Evolutionary conservation across 1,140 invertebrate species (phyloP).

Genomic region (Delia radicum): DNA sequence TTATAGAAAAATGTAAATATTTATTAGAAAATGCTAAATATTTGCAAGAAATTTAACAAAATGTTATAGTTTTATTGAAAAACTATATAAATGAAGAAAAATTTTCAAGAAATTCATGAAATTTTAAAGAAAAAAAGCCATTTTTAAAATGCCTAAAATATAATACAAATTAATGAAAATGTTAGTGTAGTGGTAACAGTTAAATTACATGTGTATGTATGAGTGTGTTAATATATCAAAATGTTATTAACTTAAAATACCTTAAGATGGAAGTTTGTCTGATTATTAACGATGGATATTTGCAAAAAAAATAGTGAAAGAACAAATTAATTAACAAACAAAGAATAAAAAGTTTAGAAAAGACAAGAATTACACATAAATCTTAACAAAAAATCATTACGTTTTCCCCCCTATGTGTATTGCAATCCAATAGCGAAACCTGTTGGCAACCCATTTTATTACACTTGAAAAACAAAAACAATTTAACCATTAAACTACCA

Average conservation of each 20-base stretch:
- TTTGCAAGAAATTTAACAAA: not conserved
- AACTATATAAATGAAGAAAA: not conserved
- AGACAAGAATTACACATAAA: not conserved
- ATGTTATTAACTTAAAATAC: not conserved
- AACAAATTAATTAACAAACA: not conserved
- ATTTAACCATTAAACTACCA: not conserved
- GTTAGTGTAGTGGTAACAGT: not conserved
- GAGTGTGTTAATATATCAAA: not conserved
- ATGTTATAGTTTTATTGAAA: not conserved
- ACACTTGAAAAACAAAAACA: conserved; percentile 17
- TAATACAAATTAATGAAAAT: not conserved
- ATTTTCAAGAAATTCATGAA: not conserved
- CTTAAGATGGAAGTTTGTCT: too few species aligned
- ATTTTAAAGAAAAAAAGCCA: not conserved
- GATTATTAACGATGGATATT: not conserved
- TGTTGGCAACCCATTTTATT: conserved; percentile 1
- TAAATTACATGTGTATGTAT: not conserved
- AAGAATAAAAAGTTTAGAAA: not conserved
- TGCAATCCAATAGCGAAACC: not conserved
- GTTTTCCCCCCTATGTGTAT: not conserved
- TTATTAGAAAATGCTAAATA: not conserved
- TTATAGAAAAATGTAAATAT: not conserved
- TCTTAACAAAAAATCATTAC: not conserved
- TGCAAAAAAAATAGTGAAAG: not conserved
- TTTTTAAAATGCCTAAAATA: not conserved